Evolutionary conservation across 2,113 vertebrate genomes (phyloP).

Genomic region (Chloroceryle aenea): DNA sequence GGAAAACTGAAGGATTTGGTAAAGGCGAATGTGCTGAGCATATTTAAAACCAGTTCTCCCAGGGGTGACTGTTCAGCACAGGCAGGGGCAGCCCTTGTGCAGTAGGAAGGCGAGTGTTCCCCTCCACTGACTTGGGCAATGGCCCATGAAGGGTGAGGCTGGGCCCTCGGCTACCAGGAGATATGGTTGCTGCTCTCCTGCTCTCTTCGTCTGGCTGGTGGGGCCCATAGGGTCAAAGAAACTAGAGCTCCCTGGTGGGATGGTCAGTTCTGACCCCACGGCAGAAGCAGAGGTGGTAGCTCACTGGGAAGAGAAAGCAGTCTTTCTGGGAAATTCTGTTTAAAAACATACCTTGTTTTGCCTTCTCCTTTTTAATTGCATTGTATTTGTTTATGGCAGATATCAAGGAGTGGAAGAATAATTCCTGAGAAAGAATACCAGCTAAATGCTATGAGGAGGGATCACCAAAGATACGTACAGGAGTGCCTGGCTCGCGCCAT

Average conservation of each 20-base stretch:
- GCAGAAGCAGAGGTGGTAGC: neutral
- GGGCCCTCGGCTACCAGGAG: neutral
- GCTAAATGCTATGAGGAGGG: slow-evolving; percentile 80
- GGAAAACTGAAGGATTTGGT: neutral
- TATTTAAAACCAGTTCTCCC: neutral
- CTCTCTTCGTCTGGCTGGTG: neutral
- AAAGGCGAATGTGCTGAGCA: neutral
- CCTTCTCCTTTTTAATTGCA: neutral
- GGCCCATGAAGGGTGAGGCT: neutral
- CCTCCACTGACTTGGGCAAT: neutral
- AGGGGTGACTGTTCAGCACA: neutral
- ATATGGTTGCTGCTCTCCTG: neutral
- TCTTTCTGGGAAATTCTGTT: neutral
- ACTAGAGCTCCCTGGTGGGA: neutral
- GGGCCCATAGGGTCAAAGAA: neutral
- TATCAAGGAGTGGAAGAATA: slow-evolving; percentile 90
- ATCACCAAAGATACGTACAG: slow-evolving; percentile 83
- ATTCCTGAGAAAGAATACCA: slow-evolving; percentile 91
- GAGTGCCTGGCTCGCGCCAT: slow-evolving; percentile 88
- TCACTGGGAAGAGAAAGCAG: neutral
- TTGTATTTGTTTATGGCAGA: slow-evolving; percentile 71
- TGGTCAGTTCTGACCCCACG: neutral
- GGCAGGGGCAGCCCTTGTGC: neutral
- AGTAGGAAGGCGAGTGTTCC: neutral
- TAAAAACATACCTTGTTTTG: neutral